Evolutionary conservation across 2,888 invertebrate species (phyloP).

Genomic region (Drosophila falleni): DNA sequence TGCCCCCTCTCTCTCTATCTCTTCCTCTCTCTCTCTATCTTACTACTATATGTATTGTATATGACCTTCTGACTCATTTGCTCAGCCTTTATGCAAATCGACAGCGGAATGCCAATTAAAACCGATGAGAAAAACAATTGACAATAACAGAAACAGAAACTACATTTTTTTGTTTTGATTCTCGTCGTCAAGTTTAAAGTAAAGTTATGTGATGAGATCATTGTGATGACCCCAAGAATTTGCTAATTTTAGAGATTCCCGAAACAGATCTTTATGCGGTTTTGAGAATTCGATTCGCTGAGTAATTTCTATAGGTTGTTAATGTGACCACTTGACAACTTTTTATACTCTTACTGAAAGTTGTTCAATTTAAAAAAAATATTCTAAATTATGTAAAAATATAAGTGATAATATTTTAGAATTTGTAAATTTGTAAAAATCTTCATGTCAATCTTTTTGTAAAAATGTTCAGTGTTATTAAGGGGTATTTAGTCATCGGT

Average conservation of each 20-base stretch:
- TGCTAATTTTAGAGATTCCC: slow-evolving; percentile 40
- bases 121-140: slow-evolving; percentile 50
- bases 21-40: background rate
- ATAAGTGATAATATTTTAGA: too few species aligned
- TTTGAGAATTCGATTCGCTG: slow-evolving; percentile 2
- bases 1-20: slow-evolving; percentile 30
- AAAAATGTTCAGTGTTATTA: background rate
- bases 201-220: slow-evolving; percentile 53
- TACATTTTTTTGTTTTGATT: slow-evolving; percentile 12
- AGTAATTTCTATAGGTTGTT: slow-evolving; percentile 30
- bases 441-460: background rate
- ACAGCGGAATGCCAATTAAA: slow-evolving; percentile 50
- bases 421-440: background rate
- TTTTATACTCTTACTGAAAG: background rate
- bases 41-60: background rate
- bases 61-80: slow-evolving; percentile 66
- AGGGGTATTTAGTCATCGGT: background rate
- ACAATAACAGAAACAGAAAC: slow-evolving; percentile 24
- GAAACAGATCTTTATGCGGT: slow-evolving; percentile 2
- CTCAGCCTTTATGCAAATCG: slow-evolving; percentile 56
- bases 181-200: slow-evolving; percentile 12
- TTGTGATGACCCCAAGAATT: slow-evolving; percentile 37
- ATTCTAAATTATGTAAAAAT: too few species aligned
- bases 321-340: slow-evolving; percentile 24
- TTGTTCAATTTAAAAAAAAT: background rate